Percentiles rank a stretch among this genome's conserved stretches.
These are phyloP conservation scores for Helicoverpa assulta DNA, from an alignment of 2,888 invertebrate species.

Conservation along the genomic window DNA sequence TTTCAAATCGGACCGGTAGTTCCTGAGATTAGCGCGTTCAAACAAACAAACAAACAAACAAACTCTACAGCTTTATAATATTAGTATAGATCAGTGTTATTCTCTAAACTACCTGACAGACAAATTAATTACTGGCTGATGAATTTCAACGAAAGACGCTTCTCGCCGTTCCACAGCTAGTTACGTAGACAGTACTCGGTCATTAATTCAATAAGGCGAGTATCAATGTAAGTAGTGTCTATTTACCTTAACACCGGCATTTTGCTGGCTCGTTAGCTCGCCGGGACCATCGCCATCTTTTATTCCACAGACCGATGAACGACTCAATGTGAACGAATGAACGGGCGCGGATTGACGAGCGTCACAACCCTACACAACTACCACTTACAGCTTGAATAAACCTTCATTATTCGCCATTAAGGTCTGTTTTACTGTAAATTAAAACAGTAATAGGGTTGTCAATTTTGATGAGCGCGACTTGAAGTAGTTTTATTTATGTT, in stretches of 20 bases:
- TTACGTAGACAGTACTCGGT: slow-evolving; percentile 31
- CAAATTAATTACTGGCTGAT: background rate
- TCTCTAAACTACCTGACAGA: background rate
- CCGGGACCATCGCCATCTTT: slow-evolving; percentile 74
- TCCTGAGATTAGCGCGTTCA: too few species aligned
- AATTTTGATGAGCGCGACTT: slow-evolving; percentile 54
- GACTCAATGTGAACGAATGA: slow-evolving; percentile 75
- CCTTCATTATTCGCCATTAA: slow-evolving; percentile 44
- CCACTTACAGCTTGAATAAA: slow-evolving; percentile 41
- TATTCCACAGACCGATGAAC: slow-evolving; percentile 80
- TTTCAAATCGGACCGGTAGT: too few species aligned
- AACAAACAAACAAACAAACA: too few species aligned
- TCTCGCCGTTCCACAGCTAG: slow-evolving; percentile 14
- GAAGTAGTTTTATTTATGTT: slow-evolving; percentile 65
- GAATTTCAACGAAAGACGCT: background rate
- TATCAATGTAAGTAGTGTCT: slow-evolving; percentile 66
- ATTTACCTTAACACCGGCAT: slow-evolving; percentile 74
- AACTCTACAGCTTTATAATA: too few species aligned
- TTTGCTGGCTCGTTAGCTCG: slow-evolving; percentile 74
- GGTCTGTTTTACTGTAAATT: slow-evolving; percentile 49
- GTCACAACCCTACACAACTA: slow-evolving; percentile 54
- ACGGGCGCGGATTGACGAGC: slow-evolving; percentile 68
- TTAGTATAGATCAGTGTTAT: too few species aligned
- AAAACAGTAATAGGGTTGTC: slow-evolving; percentile 21
- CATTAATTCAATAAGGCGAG: slow-evolving; percentile 53